phyloP scores from a whole-genome alignment of 2,797 vertebrate species.

The Malurus leucopterus region DNA sequence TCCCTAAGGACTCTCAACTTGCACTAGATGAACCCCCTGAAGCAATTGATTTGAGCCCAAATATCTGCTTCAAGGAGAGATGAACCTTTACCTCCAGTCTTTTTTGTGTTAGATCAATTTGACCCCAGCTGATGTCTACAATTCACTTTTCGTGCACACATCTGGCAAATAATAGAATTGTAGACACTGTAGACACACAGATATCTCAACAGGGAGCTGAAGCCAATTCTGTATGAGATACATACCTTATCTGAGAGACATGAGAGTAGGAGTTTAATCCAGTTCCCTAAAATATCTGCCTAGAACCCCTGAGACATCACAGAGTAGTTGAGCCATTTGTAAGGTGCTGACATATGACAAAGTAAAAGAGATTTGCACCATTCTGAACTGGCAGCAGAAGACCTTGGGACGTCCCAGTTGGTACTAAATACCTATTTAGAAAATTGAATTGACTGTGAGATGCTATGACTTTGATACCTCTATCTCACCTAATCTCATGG shows the following conservation, averaged over 20 bases:
- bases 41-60: background rate
- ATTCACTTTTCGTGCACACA: background rate
- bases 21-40: background rate
- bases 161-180: background rate
- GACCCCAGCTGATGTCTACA: background rate
- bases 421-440: background rate
- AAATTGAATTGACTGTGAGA: background rate
- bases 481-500: background rate
- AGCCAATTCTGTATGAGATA: background rate
- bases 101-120: background rate
- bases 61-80: background rate
- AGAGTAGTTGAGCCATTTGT: background rate
- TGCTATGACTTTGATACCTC: background rate
- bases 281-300: background rate
- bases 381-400: background rate
- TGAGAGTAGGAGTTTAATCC: background rate
- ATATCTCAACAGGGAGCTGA: background rate
- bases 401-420: background rate
- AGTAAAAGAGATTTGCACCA: background rate
- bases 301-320: background rate
- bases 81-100: background rate
- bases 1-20: background rate
- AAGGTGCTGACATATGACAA: background rate
- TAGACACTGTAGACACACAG: fast-evolving
- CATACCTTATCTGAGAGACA: background rate